Evolutionary conservation across 2,113 vertebrate genomes (phyloP), one percentile per base, ranked within the genome.

Genomic region (Eubucco bourcierii): DNA sequence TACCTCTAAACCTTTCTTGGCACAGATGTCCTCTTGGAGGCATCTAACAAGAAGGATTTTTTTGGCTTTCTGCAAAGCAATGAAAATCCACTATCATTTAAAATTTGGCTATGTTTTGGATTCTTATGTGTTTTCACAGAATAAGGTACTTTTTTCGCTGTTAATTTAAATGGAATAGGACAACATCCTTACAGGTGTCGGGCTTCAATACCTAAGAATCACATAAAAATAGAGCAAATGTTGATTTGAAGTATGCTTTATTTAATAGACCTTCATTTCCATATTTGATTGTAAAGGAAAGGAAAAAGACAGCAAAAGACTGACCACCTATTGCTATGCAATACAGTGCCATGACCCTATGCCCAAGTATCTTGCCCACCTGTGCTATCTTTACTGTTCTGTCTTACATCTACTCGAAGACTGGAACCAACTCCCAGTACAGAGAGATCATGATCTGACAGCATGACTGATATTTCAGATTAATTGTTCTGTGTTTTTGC

Each of bases 11-110:
- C 55, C 12, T 52, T 74, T 56, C 59, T 74, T 80, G 29, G n/a
- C 46, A 80, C 19, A 53, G 9, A 31, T 52, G 15, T 70, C 23
- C 34, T 86, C 56, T 81, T 15, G 63, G 41, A 86, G 21, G 25
- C 15, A 55, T 56, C 27, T 21, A 59, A 8, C 21, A 13, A 59
- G 27, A 58, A 56, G 2, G 6, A 0, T 2, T 2, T 1, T 19
- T 64, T 80, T 78, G 8, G 1, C 13, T 81, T 15, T 10, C 39
- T 81, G 19, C 29, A 82, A 86, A 85, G 29, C 17, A 70, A 17
- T 23, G n/a, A 1, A 76, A 61, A 24, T 39, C 20, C 44, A 37
- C 3, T 10, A 46, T 9, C 10, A 39, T 74, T 82, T 80, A 24
- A 79, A 10, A 53, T 74, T 37, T 77, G 9, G 56, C 47, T 9